These are phyloP conservation scores for Iselma pallidipennis DNA, from an alignment of 2,888 invertebrate genomes.

Conservation along the genomic window DNA sequence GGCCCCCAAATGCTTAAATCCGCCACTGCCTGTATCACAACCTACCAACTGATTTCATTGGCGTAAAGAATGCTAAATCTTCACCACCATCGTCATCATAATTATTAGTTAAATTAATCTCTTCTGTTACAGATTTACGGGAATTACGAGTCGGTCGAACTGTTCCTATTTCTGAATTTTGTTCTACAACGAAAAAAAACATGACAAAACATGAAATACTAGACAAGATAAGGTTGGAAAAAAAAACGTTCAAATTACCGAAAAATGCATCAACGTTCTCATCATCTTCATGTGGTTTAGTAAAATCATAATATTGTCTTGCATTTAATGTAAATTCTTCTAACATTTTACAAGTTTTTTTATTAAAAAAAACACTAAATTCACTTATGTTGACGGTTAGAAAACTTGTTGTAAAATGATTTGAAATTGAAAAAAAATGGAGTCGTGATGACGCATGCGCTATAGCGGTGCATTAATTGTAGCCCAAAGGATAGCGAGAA, in stretches of 20 bases:
- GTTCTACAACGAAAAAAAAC: conserved; percentile 4
- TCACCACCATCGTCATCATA: neutral
- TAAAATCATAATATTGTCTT: conserved; percentile 38
- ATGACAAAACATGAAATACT: neutral
- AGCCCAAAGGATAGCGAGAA: too few relatives aligned
- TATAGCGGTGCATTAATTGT: too few relatives aligned
- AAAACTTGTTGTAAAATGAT: too few relatives aligned
- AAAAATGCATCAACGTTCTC: conserved; percentile 35
- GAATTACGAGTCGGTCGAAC: neutral
- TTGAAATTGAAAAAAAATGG: too few relatives aligned
- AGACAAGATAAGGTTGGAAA: neutral
- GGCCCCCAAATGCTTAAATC: neutral
- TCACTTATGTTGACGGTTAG: too few relatives aligned
- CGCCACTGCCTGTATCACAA: too few relatives aligned
- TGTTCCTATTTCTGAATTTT: neutral
- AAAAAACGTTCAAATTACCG: conserved; percentile 27
- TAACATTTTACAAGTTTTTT: conserved; percentile 17
- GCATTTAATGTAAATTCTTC: conserved; percentile 35
- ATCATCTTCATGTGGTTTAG: conserved; percentile 20
- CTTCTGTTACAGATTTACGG: neutral
- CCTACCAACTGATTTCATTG: conserved; percentile 3
- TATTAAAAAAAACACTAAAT: neutral
- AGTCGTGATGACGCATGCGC: too few relatives aligned
- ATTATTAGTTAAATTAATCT: neutral
- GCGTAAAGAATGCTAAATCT: conserved; percentile 14